These are phyloP conservation scores for Achlya flavicornis DNA, from an alignment of 2,888 invertebrate species.

Conservation along the genomic window DNA sequence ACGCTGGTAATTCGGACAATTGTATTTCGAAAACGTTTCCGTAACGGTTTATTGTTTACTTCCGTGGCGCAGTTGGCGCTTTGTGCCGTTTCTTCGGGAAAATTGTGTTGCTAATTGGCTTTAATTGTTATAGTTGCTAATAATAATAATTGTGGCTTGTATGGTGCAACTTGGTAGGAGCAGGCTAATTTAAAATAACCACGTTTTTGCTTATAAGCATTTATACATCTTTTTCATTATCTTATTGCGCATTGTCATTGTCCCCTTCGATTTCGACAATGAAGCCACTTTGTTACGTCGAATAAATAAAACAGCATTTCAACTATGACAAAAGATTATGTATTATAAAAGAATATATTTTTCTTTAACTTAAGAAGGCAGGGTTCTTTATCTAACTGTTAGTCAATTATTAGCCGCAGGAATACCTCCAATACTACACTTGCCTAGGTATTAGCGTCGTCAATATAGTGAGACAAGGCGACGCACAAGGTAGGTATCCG, in stretches of 20 bases:
- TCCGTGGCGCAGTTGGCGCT: neutral
- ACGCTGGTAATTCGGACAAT: constrained; percentile 52
- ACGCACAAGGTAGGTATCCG: too few relatives aligned
- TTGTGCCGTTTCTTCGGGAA: constrained; percentile 4
- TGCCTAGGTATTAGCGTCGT: too few relatives aligned
- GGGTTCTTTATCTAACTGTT: too few relatives aligned
- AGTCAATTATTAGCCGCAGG: too few relatives aligned
- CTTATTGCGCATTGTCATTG: neutral
- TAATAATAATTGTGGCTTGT: neutral
- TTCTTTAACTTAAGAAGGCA: too few relatives aligned
- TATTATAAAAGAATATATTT: too few relatives aligned
- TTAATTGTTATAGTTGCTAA: neutral
- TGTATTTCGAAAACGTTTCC: constrained; percentile 19
- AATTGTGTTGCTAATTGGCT: neutral
- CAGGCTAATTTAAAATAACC: neutral
- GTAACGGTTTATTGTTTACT: constrained; percentile 13
- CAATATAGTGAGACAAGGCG: too few relatives aligned
- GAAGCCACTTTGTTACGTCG: too few relatives aligned
- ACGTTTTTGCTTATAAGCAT: neutral
- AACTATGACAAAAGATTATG: too few relatives aligned
- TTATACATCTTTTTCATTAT: neutral
- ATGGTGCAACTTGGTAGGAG: neutral
- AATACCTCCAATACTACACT: too few relatives aligned
- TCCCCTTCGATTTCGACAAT: too few relatives aligned
- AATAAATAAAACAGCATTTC: too few relatives aligned